Base-by-base conservation (phyloP, 2,888 invertebrate genomes). In the Tetragonula carbonaria region DNA sequence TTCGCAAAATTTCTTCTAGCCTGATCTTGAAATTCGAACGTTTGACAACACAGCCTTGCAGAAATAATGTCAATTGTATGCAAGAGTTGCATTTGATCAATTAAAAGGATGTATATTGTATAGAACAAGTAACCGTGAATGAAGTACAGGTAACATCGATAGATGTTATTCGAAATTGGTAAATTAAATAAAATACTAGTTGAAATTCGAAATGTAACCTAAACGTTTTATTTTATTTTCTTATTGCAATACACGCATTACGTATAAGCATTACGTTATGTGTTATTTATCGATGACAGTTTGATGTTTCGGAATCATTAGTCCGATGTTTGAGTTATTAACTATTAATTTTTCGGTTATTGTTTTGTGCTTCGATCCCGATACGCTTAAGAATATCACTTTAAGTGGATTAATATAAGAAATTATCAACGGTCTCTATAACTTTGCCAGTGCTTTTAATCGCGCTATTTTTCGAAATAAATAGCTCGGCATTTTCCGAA, bases 21-120 rank as follows among this genome's bases (percentile, higher is more conserved):
- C 38, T 75, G 57, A 75, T 67, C 57, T 67, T 50, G 18, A 67
- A 38, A 75, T 67, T 57, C 28, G 16, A 45, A 23, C 3, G 18
- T 67, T 50, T 23, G 16, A 45, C 23, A 50, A 45, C 2, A 8
- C 16, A 38, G n/a, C 11, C n/a, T 72, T 59, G 2, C n/a, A 67
- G 5, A n/a, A 51, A 45, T 66, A 66, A 33, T 33, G 21, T 33
- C 5, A 50, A 18, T n/a, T 28, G 23, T 23, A 23, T 23, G 14
- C 2, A 75, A 4, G 11, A 16, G 45, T 45, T 45, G 45, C 45
- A 11, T 45, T 8, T 45, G 45, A 45, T 45, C 45, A 45, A 45
- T 45, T 45, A 45, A 1, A 45, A 45, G 8, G 1, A 1, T 45
- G 45, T 45, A 45, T 45, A 45, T 8, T 8, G 45, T 45, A 8